These are phyloP conservation scores for Coreoperca whiteheadi DNA, from an alignment of 2,113 vertebrate genomes.

Conservation along the genomic window DNA sequence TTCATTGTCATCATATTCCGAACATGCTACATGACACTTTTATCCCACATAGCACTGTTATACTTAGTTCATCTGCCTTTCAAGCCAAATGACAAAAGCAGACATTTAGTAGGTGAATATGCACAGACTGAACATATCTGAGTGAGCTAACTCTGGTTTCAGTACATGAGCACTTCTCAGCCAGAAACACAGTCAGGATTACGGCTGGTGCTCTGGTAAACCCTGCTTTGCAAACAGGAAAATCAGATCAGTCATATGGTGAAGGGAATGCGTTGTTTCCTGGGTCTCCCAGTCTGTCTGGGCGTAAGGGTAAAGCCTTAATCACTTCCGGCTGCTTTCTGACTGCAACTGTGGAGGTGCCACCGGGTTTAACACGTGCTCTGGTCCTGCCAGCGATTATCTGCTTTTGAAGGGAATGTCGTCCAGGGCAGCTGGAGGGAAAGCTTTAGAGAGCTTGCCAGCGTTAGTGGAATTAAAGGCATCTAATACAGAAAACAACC, in stretches of 20 bases:
- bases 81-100: background rate
- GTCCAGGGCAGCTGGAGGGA: background rate
- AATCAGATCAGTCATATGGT: conserved; percentile 58
- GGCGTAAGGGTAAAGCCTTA: conserved; percentile 50
- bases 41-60: background rate
- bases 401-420: conserved; percentile 41
- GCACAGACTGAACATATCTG: background rate
- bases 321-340: conserved; percentile 67
- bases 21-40: background rate
- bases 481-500: conserved; percentile 24
- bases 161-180: conserved; percentile 19
- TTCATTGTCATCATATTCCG: conserved; percentile 14
- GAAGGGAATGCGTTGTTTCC: conserved; percentile 57
- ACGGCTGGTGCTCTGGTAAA: conserved; percentile 20
- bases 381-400: conserved; percentile 24
- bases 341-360: conserved; percentile 38
- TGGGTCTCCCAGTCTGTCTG: conserved; percentile 52
- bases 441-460: conserved; percentile 10
- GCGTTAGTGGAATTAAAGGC: conserved; percentile 19
- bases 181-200: conserved; percentile 44
- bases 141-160: conserved; percentile 4
- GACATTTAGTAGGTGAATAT: background rate
- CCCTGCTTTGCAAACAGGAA: conserved; percentile 48
- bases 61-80: background rate
- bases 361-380: conserved; percentile 43